These are phyloP conservation scores for Lasioglossum pauxillum DNA, from an alignment of 2,888 invertebrate species.

Conservation along the genomic window DNA sequence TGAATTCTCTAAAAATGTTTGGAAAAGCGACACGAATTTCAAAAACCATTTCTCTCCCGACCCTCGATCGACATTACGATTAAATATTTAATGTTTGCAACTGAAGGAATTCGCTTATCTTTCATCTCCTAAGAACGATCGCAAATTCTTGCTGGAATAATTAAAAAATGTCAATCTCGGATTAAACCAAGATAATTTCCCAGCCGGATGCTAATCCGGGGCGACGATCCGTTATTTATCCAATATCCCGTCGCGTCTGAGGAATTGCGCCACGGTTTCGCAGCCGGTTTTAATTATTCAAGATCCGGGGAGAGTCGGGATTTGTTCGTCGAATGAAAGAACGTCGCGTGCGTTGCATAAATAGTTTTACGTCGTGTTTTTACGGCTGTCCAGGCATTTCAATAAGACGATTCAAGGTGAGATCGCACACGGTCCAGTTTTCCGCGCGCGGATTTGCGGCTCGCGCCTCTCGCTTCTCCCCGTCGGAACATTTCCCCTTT, in stretches of 20 bases:
- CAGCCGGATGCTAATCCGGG: neutral
- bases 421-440: neutral
- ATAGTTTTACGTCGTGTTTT: slow-evolving; percentile 6
- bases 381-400: neutral
- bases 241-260: neutral
- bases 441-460: neutral
- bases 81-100: neutral
- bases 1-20: neutral
- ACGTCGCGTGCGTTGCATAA: slow-evolving; percentile 19
- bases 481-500: neutral
- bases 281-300: slow-evolving; percentile 1
- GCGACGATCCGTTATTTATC: neutral
- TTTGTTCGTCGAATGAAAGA: neutral
- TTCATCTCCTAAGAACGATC: neutral
- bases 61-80: neutral
- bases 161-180: neutral
- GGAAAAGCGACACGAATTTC: neutral
- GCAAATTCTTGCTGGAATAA: neutral
- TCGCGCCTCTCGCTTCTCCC: neutral
- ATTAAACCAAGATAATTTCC: neutral
- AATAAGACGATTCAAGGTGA: slow-evolving; percentile 28
- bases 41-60: neutral
- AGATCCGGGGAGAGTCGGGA: neutral
- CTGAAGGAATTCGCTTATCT: neutral
- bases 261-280: neutral